These are phyloP conservation scores for Lagorchestes hirsutus DNA, from an alignment of 2,797 vertebrate species.

Conservation along the genomic window DNA sequence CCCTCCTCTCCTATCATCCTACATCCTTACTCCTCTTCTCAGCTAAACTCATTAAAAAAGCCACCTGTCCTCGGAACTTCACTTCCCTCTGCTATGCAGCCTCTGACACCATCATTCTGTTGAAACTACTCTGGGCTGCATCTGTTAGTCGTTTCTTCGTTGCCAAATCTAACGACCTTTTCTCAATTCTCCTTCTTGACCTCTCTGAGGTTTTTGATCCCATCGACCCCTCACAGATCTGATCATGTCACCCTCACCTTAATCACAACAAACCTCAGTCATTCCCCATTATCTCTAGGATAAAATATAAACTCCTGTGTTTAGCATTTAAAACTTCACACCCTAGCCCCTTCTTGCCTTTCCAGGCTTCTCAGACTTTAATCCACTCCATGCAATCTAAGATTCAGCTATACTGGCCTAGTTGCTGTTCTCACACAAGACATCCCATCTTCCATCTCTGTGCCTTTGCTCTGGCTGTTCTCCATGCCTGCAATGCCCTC, in stretches of 20 bases:
- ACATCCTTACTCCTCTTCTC: background rate
- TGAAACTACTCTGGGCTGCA: background rate
- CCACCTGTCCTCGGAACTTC: background rate
- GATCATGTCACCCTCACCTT: background rate
- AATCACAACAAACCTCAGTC: background rate
- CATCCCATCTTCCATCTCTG: background rate
- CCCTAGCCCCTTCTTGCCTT: background rate
- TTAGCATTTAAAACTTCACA: background rate
- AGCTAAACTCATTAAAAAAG: background rate
- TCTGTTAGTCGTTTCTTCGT: background rate
- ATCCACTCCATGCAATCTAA: background rate
- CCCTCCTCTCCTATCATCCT: background rate
- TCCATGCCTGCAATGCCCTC: background rate
- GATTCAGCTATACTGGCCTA: too few species aligned
- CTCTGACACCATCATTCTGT: background rate
- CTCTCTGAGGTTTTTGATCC: background rate
- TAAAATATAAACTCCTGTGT: background rate
- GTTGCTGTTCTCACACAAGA: background rate
- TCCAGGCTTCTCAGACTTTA: background rate
- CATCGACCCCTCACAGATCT: background rate
- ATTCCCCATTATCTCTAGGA: background rate
- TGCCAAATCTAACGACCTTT: background rate
- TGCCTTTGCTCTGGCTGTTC: background rate
- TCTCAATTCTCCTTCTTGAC: background rate
- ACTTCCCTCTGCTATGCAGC: background rate